A percentile compares a stretch with the other conserved stretches of the same genome.
Conservation (phyloP, 2,888 invertebrate species). For the Ochropleura leucogaster region DNA sequence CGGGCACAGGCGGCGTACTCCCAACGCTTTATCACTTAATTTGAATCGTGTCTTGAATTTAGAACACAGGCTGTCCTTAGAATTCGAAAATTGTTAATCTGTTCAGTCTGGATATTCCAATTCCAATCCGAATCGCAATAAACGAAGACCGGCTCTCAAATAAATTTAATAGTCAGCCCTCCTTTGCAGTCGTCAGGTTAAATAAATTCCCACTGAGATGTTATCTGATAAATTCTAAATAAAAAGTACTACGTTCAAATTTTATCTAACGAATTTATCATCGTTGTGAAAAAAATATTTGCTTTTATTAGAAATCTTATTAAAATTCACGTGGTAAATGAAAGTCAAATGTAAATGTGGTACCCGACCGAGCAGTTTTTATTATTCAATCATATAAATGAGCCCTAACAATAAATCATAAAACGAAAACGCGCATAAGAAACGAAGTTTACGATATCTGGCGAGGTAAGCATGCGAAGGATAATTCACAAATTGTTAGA, state of each 20-base stretch:
- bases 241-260: slow-evolving; percentile 56
- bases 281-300: slow-evolving; percentile 53
- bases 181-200: slow-evolving; percentile 64
- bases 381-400: slow-evolving; percentile 70
- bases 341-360: slow-evolving; percentile 68
- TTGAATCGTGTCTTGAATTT: slow-evolving; percentile 87
- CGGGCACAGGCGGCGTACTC: slow-evolving; percentile 77
- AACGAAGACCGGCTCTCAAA: slow-evolving; percentile 66
- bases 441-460: slow-evolving; percentile 70
- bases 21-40: slow-evolving; percentile 88
- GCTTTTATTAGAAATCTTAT: slow-evolving; percentile 63
- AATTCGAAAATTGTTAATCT: slow-evolving; percentile 76
- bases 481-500: slow-evolving; percentile 65
- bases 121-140: slow-evolving; percentile 68
- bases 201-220: slow-evolving; percentile 65
- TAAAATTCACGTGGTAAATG: slow-evolving; percentile 67
- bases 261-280: slow-evolving; percentile 59
- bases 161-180: slow-evolving; percentile 68
- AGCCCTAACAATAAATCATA: slow-evolving; percentile 68
- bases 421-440: slow-evolving; percentile 68
- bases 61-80: slow-evolving; percentile 72
- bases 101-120: slow-evolving; percentile 69
- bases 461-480: slow-evolving; percentile 62
- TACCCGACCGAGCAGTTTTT: slow-evolving; percentile 63
- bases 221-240: slow-evolving; percentile 67